These are phyloP conservation scores for Poecile atricapillus DNA, from an alignment of 2,113 vertebrate species.

Conservation along the genomic window DNA sequence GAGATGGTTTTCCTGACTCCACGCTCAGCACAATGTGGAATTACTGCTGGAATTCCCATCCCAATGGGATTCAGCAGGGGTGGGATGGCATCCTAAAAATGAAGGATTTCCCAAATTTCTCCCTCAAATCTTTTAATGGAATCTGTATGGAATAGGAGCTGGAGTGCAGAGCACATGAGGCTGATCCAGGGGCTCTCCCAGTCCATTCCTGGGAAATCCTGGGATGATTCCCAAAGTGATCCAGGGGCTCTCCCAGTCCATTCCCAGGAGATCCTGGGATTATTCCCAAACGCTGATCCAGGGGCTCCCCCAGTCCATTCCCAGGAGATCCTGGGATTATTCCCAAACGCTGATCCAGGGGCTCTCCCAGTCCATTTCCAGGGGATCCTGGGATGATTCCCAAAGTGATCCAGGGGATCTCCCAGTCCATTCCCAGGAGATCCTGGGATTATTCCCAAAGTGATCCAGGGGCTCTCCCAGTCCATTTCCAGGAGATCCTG, in stretches of 20 bases:
- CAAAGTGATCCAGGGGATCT: neutral
- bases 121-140: neutral
- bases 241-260: neutral
- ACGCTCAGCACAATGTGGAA: neutral
- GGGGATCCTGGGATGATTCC: neutral
- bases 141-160: fast-evolving
- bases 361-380: neutral
- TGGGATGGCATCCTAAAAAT: neutral
- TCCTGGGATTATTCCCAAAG: neutral
- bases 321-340: too few species aligned
- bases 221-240: neutral
- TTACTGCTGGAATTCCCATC: neutral
- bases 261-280: neutral
- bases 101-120: neutral
- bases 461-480: too few species aligned
- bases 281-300: neutral
- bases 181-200: neutral
- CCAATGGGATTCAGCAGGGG: neutral
- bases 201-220: fast-evolving
- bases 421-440: neutral
- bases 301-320: neutral
- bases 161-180: fast-evolving
- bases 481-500: too few species aligned
- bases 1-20: neutral
- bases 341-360: neutral